Conservation (phyloP, 2,113 vertebrate genomes). For the Willisornis vidua region DNA sequence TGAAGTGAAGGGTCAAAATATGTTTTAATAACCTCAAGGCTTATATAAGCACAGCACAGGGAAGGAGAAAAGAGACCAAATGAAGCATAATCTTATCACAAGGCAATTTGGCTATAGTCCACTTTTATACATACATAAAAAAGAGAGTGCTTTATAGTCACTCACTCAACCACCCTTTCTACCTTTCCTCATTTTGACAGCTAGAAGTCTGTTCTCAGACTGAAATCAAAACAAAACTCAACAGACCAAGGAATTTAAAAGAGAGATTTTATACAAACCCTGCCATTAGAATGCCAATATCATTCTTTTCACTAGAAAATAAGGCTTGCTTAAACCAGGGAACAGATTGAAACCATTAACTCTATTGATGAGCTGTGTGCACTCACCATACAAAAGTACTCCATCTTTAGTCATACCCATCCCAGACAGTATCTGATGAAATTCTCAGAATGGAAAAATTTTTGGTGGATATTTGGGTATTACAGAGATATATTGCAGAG, state of each 20-base stretch:
- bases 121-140: not conserved
- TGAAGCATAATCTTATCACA: constrained; percentile 37
- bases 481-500: not conserved
- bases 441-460: not conserved
- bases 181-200: not conserved
- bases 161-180: not conserved
- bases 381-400: accelerated
- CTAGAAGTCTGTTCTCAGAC: not conserved
- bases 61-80: constrained; percentile 30
- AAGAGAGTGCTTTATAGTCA: not conserved
- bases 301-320: not conserved
- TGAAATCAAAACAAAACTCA: constrained; percentile 24
- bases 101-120: not conserved
- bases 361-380: not conserved
- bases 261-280: not conserved
- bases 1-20: constrained; percentile 21
- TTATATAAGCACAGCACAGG: not conserved
- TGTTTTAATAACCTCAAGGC: constrained; percentile 48
- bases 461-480: not conserved
- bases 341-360: not conserved
- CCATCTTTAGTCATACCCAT: not conserved
- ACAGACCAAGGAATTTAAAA: not conserved
- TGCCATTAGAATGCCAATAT: not conserved
- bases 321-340: not conserved
- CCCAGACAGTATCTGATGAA: not conserved